phyloP scores from a whole-genome alignment of 2,797 vertebrate species.

The Salarias fasciatus region DNA sequence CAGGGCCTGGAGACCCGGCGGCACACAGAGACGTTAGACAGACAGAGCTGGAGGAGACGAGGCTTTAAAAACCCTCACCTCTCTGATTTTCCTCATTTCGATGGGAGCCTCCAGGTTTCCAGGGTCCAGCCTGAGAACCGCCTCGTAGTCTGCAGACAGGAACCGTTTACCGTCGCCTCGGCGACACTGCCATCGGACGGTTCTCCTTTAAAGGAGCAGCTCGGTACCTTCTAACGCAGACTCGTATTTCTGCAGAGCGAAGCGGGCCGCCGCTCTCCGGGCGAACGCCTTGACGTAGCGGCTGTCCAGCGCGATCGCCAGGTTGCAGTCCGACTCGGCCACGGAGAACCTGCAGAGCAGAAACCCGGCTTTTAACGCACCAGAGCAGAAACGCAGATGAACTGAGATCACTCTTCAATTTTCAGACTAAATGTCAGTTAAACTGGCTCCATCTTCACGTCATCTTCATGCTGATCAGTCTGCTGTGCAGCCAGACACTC shows the following conservation, averaged over 20 bases:
- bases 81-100: constrained; percentile 89
- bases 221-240: constrained; percentile 89
- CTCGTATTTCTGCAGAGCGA: constrained; percentile 86
- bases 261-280: constrained; percentile 89
- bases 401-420: no score
- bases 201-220: background rate
- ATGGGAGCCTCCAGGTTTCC: constrained; percentile 89
- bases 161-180: constrained; percentile 6
- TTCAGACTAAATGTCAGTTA: no score
- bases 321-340: constrained; percentile 95
- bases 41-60: no score
- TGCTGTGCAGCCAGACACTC: no score
- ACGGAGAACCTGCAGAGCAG: constrained; percentile 86
- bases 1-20: constrained; percentile 79
- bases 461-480: no score
- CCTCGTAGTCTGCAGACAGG: constrained; percentile 89
- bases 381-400: no score
- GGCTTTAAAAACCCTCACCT: constrained; percentile 85
- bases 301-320: constrained; percentile 90
- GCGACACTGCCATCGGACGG: no score
- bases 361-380: background rate
- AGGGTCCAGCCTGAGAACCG: constrained; percentile 88
- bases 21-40: no score
- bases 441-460: no score
- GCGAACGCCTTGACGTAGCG: constrained; percentile 89